Base-by-base conservation (phyloP, 2,888 invertebrate species). In the Nycteola revayana region DNA sequence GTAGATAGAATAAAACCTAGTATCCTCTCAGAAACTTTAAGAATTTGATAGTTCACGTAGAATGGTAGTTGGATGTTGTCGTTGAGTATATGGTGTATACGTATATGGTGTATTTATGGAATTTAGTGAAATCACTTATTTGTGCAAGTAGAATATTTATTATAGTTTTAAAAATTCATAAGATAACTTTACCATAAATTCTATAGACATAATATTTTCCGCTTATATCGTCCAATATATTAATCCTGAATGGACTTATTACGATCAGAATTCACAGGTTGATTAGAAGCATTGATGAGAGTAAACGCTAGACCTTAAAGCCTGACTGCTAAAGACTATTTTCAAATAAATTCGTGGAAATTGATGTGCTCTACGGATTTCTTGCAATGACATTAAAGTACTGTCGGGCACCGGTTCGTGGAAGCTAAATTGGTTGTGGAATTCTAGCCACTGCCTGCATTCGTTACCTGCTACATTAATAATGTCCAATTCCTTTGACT, bases 191-290 rank as follows among this genome's bases (percentile, higher is more conserved):
- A 14, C 2, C 2, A 3, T 14, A 14, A 14, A 14, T 14, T 5
- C 14, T 3, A 14, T 5, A 14, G 5, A 47, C 43, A 43, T 48
- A 48, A 42, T 49, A n/a, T 48, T 45, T 42, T 42, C 49, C 49
- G 40, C 33, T 47, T 14, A 5, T 14, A 14, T 14, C 14, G 42
- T 36, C 37, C 47, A 51, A 32, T 42, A 53, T 49, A 52, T 45
- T 60, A 60, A 63, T 62, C 45, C 54, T 32, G 27, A 42, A 45
- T 54, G 52, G 46, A 65, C 56, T 60, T 55, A 62, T 51, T 47
- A 33, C 35, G 47, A 50, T 56, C 49, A 42, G 45, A 45, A 48
- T 51, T 58, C 52, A 55, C 14, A 5, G 14, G 5, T 14, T 14
- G 14, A 3, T 14, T 5, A 14, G 14, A n/a, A n/a, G n/a, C n/a